Conservation (phyloP, 2,113 vertebrate genomes). For the Dolichotis patagonum region DNA sequence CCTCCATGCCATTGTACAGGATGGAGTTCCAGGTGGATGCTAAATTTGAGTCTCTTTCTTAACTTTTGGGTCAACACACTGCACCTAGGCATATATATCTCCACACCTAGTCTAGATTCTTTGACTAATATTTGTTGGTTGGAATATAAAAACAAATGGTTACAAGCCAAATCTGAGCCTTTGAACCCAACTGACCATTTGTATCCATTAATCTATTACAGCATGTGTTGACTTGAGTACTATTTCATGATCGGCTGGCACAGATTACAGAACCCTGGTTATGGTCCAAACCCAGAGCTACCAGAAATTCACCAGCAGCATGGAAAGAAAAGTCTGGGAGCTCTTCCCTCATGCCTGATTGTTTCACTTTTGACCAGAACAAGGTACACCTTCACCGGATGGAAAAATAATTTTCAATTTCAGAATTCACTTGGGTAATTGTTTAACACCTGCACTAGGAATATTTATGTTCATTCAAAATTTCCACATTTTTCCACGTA, state of each 20-base stretch:
- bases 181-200: background rate
- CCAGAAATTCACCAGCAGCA: background rate
- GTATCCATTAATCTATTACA: background rate
- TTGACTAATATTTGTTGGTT: background rate
- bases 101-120: background rate
- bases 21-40: background rate
- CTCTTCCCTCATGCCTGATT: background rate
- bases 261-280: background rate
- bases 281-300: background rate
- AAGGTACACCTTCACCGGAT: background rate
- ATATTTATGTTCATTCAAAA: background rate
- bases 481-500: background rate
- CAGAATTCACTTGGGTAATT: background rate
- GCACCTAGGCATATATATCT: no score
- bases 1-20: background rate
- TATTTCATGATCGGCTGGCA: background rate
- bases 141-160: conserved; percentile 13
- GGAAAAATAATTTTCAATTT: conserved; percentile 35
- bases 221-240: background rate
- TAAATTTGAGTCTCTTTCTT: background rate
- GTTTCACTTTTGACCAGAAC: background rate
- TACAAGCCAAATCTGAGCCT: background rate
- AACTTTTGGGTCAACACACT: background rate
- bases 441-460: conserved; percentile 31
- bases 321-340: background rate